Percentiles rank a stretch among this genome's conserved stretches.
These are phyloP conservation scores for Thymallus thymallus DNA, from an alignment of 2,113 vertebrate species.

Conservation along the genomic window DNA sequence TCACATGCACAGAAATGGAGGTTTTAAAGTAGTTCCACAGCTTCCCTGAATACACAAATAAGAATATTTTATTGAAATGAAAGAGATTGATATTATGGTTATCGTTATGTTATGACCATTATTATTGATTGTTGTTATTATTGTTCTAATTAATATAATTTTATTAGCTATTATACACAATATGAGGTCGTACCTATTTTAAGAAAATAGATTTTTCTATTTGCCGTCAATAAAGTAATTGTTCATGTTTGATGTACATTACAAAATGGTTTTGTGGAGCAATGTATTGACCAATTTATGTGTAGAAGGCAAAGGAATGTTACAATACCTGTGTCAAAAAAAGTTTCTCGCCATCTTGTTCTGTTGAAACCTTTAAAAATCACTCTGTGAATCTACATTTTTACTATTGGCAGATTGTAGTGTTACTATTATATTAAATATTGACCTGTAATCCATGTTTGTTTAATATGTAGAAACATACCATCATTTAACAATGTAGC, in stretches of 20 bases:
- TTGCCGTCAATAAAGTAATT: background rate
- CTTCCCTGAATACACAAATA: background rate
- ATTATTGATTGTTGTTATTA: background rate
- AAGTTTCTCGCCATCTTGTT: background rate
- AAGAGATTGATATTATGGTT: background rate
- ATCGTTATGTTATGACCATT: background rate
- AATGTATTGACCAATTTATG: background rate
- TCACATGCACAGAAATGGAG: conserved; percentile 10
- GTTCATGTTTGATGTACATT: background rate
- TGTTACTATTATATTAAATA: too few species aligned
- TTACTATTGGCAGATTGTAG: background rate
- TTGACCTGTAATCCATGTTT: background rate
- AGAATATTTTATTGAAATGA: background rate
- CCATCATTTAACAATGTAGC: conserved; percentile 14
- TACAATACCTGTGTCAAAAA: background rate
- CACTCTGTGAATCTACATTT: background rate
- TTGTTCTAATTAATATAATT: background rate
- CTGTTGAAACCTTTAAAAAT: background rate
- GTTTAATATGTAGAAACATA: background rate
- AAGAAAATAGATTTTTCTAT: background rate
- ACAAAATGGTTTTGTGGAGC: conserved; percentile 1
- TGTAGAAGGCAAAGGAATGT: background rate
- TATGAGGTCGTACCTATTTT: background rate
- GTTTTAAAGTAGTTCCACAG: conserved; percentile 17
- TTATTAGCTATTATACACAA: too few species aligned